phyloP scores from a whole-genome alignment of 2,113 vertebrate species.

The Salvator merianae region DNA sequence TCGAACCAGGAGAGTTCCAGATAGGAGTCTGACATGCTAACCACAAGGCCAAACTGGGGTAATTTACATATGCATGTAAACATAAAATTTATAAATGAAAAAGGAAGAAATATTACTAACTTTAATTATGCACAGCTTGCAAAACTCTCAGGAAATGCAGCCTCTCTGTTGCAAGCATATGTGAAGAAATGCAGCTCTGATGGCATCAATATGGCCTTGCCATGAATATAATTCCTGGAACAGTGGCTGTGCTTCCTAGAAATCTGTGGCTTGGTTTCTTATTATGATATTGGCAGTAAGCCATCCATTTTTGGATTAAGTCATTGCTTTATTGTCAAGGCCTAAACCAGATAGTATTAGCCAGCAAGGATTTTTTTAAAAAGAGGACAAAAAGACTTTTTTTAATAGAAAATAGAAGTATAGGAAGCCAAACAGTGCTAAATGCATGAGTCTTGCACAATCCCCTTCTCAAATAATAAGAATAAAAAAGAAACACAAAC shows the following conservation, averaged over 20 bases:
- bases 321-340: slow-evolving; percentile 22
- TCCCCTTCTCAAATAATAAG: neutral
- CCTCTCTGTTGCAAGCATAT: slow-evolving; percentile 15
- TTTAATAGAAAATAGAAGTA: neutral
- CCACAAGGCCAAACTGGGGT: no score
- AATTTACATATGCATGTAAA: no score
- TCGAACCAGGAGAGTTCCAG: no score
- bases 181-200: neutral
- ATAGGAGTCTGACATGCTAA: no score
- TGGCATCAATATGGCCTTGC: neutral
- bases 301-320: slow-evolving; percentile 45
- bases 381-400: no score
- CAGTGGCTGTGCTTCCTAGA: slow-evolving; percentile 58
- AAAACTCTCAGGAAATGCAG: neutral
- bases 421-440: neutral
- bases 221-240: slow-evolving; percentile 62
- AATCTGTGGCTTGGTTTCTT: slow-evolving; percentile 51
- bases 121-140: slow-evolving; percentile 13
- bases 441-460: neutral
- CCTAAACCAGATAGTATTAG: slow-evolving; percentile 32
- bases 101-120: neutral
- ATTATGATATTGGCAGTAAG: slow-evolving; percentile 36
- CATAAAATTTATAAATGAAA: no score
- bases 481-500: neutral
- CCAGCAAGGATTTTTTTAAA: neutral